These are phyloP conservation scores for Augochlora pura DNA, from an alignment of 1,140 invertebrate genomes.

Conservation along the genomic window DNA sequence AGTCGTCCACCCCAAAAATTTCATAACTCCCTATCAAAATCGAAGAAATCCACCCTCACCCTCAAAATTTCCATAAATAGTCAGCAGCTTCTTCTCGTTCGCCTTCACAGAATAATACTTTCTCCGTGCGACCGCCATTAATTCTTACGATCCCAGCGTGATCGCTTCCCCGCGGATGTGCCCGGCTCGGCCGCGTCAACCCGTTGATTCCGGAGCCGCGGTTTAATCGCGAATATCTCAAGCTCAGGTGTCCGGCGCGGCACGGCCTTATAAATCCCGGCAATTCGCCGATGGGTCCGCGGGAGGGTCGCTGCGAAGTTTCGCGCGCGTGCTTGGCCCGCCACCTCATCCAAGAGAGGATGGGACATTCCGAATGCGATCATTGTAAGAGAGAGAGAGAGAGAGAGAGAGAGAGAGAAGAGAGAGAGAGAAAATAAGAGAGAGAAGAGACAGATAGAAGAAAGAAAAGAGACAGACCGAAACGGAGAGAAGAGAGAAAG, in stretches of 20 bases:
- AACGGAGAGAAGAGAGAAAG: background rate
- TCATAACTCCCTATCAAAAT: too few relatives aligned
- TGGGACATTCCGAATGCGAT: conserved; percentile 17
- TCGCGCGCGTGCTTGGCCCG: background rate
- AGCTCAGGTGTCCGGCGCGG: conserved; percentile 14
- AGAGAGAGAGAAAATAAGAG: background rate
- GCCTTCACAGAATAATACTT: too few relatives aligned
- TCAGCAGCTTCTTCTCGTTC: too few relatives aligned
- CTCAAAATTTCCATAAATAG: too few relatives aligned
- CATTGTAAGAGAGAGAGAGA: background rate
- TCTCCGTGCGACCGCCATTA: background rate
- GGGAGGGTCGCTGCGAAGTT: conserved; percentile 10
- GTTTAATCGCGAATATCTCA: conserved; percentile 40
- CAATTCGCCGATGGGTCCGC: background rate
- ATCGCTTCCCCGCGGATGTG: background rate
- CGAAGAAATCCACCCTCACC: too few relatives aligned
- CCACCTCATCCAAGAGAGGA: background rate
- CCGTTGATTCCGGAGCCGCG: background rate
- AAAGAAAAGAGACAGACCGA: too few relatives aligned
- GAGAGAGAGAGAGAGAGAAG: background rate
- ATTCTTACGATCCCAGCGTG: background rate
- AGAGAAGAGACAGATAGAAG: background rate
- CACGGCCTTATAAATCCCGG: background rate
- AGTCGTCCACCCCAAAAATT: too few relatives aligned
- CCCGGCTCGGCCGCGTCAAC: background rate